phyloP scores from a whole-genome alignment of 92 coral and sea anemone genomes.

The Epizoanthus scotinus region DNA sequence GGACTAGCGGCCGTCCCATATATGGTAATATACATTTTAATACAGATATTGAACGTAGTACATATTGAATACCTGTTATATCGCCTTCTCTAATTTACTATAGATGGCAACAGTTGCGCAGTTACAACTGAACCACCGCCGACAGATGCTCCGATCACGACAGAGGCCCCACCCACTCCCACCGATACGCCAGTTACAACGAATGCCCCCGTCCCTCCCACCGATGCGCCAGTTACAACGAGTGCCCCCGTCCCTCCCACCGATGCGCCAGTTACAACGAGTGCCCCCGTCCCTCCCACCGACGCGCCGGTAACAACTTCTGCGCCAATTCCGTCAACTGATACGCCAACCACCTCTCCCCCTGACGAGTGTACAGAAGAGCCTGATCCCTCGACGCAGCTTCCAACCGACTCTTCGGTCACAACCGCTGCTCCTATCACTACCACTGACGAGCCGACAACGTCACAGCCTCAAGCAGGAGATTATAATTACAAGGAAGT shows the following conservation, averaged over 20 bases:
- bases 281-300: neutral
- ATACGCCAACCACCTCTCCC: conserved; percentile 4
- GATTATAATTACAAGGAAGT: conserved; percentile 70
- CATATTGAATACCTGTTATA: neutral
- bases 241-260: neutral
- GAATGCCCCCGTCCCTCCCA: too few relatives aligned
- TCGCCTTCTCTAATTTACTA: neutral
- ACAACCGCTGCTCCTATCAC: neutral
- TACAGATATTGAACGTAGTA: too few relatives aligned
- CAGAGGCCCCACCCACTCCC: neutral
- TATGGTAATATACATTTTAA: too few relatives aligned
- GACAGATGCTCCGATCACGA: conserved; percentile 19
- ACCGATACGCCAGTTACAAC: neutral
- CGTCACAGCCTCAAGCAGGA: conserved; percentile 1
- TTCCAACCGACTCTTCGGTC: neutral
- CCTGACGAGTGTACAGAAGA: conserved; percentile 32
- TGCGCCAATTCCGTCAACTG: neutral
- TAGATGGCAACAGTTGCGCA: conserved; percentile 27
- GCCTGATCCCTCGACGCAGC: neutral
- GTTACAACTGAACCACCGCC: conserved; percentile 39
- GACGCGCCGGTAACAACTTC: neutral
- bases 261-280: neutral
- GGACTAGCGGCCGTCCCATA: too few relatives aligned
- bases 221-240: neutral
- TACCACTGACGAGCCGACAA: neutral